These are phyloP conservation scores for Porites divaricata DNA, from an alignment of 92 coral and sea anemone species.

Conservation along the genomic window DNA sequence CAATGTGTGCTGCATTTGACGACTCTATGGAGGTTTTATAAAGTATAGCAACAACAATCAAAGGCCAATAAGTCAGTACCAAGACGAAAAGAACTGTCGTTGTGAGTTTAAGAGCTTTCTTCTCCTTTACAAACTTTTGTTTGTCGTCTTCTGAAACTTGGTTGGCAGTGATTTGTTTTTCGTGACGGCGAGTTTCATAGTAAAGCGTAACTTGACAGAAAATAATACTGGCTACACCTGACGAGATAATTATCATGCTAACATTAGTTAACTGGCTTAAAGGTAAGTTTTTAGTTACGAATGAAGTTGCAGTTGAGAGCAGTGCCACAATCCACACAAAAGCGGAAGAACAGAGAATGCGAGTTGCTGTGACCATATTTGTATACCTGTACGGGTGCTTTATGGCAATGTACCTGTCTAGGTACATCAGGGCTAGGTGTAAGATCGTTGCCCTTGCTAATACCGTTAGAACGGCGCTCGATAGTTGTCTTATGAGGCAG, in stretches of 20 bases:
- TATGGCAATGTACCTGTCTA: slow-evolving; percentile 3
- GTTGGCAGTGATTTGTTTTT: not conserved
- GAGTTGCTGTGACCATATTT: not conserved
- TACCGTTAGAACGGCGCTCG: not conserved
- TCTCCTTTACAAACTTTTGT: not conserved
- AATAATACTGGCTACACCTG: not conserved
- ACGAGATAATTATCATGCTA: not conserved
- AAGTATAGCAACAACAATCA: not conserved
- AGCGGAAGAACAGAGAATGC: not conserved
- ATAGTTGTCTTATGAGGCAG: not conserved
- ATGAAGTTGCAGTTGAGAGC: not conserved
- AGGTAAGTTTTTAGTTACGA: not conserved
- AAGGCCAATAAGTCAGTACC: not conserved
- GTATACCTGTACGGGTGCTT: not conserved
- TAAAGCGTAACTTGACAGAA: not conserved
- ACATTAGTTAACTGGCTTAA: not conserved
- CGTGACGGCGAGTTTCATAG: slow-evolving; percentile 16
- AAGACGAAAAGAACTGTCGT: not conserved
- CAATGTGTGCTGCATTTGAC: not conserved
- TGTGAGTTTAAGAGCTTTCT: slow-evolving; percentile 15
- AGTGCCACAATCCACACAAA: not conserved
- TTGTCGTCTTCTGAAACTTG: not conserved
- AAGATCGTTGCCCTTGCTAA: not conserved
- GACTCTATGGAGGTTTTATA: not conserved
- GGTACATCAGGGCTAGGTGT: not conserved